Base-by-base conservation (phyloP, 53 echinoderm and acorn worm genomes). In the Actinopyga echinites region DNA sequence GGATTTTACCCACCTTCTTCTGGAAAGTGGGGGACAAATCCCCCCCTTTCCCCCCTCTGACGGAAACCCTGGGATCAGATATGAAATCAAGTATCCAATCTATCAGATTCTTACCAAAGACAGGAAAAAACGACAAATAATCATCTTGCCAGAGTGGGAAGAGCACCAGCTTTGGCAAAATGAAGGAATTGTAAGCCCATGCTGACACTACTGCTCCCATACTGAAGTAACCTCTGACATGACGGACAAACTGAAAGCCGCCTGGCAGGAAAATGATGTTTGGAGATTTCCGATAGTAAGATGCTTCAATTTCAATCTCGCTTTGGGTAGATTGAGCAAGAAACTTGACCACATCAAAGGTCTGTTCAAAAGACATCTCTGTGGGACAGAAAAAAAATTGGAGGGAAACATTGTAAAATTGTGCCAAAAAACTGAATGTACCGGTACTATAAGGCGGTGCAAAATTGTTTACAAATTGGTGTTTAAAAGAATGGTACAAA, bases 81-180 rank as follows among this genome's bases (percentile, higher is more conserved):
- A n/a, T n/a, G n/a, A n/a, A n/a, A n/a, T n/a, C n/a, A n/a, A n/a
- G n/a, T n/a, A n/a, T n/a, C n/a, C n/a, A n/a, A n/a, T n/a, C n/a
- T n/a, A n/a, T n/a, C n/a, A n/a, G n/a, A n/a, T n/a, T n/a, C 90
- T 88, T 83, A 93, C 93, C 85, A 29, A 83, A 75, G 56, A 93
- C 83, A 75, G 85, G 82, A 35, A 78, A 15, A 49, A 73, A 43
- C 23, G 85, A 65, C 21, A 93, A 65, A 36, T 86, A 80, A n/a
- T 69, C 85, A 29, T 93, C 90, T 23, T 74, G 35, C 80, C 88
- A 90, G 42, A 75, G 87, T 2, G 96, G 96, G 21, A 87, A 78
- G 9, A 95, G 85, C 1, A 93, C 89, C 6, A 95, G 57, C 21
- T 62, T 43, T 15, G 96, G 93, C 17, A 93, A 59, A 53, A 91